phyloP scores from a whole-genome alignment of 2,113 vertebrate genomes.

The Oreochromis tanganicae region DNA sequence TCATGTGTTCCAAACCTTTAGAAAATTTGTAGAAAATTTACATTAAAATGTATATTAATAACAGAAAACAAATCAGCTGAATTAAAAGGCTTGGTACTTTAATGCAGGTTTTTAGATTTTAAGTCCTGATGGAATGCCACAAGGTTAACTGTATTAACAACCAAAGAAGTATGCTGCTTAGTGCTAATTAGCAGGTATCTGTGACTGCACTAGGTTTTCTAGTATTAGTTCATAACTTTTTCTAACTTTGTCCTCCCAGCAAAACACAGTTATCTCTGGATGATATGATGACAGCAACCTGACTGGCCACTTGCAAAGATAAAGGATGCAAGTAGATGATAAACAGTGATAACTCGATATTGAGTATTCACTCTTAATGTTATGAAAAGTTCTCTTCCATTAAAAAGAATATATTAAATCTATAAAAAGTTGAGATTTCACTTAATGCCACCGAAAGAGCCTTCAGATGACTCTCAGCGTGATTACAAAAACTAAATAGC shows the following conservation, averaged over 20 bases:
- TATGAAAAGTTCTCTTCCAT: not conserved
- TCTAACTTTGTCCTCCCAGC: too few species aligned
- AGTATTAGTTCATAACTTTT: not conserved
- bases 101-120: too few species aligned
- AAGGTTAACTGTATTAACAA: not conserved
- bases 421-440: not conserved
- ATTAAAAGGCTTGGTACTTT: not conserved
- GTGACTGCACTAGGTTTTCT: not conserved
- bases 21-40: not conserved
- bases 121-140: not conserved
- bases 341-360: not conserved
- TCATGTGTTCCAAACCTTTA: not conserved
- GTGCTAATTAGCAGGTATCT: not conserved
- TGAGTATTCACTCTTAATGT: not conserved
- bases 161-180: not conserved
- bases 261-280: not conserved
- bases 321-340: not conserved
- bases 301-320: not conserved
- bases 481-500: not conserved
- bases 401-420: not conserved
- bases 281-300: not conserved
- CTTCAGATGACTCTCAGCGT: not conserved
- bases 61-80: accelerated
- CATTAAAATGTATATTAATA: not conserved
- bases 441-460: not conserved